Base-by-base conservation (phyloP, 2,113 vertebrate genomes). In the Osmerus mordax region DNA sequence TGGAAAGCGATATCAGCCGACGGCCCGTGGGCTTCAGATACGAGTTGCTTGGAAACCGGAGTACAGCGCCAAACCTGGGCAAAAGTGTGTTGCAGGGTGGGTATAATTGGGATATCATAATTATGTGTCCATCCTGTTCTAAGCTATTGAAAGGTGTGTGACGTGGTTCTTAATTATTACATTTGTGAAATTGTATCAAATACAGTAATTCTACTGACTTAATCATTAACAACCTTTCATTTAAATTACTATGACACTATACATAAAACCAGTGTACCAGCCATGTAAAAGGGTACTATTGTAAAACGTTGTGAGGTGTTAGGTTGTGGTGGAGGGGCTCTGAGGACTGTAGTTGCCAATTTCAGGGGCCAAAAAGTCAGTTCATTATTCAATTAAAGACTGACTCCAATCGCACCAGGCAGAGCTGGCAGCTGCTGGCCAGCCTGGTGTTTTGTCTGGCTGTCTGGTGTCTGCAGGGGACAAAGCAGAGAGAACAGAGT, bases 21-120 rank as follows among this genome's bases (percentile, higher is more conserved):
- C 83, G 84, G n/a, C 75, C 55, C 0, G 87, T 92, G 81, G 86
- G 90, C 62, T 94, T 94, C 87, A 92, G 89, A 78, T 93, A 93
- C 0, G 89, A 95, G 81, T 79, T 94, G 81, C 87, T 93, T 76
- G 82, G 83, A 59, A 90, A 80, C 78, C 81, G 81, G 71, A 91
- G 84, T 0, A 2, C 71, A 0, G 76, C 77, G 47, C 53, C 80
- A 0, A 76, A 72, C 61, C 25, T 75, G 71, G 82, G 74, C 36
- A 77, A 81, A 55, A 73, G 67, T 0, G 74, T 87, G 32, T 64
- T 32, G 0, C 67, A 91, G 72, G 79, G 93, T 94, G 82, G 87
- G 87, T 65, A 2, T 11, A 19, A 60, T 3, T 60, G 58, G 7
- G 3, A 60, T 60, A 4, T 23, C 8, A 23, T 13, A 12, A 23